Conservation (phyloP, 2,888 invertebrate genomes). For the Apeira syringaria region DNA sequence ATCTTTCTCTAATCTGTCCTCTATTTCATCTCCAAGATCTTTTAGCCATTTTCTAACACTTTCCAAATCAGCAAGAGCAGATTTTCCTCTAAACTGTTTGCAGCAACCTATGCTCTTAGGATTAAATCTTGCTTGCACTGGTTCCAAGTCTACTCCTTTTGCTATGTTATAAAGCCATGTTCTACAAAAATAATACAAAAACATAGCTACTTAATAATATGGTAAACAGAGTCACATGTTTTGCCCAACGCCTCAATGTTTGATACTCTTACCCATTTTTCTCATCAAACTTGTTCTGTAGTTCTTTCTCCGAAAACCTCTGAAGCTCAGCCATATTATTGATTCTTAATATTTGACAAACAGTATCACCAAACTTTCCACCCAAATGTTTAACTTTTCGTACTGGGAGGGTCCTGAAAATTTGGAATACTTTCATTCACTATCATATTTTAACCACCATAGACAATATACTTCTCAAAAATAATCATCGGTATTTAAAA, state of each 20-base stretch:
- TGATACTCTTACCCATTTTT: constrained; percentile 89
- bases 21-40: constrained; percentile 92
- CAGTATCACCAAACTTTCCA: constrained; percentile 95
- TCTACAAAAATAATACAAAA: constrained; percentile 63
- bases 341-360: constrained; percentile 89
- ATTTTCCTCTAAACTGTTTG: constrained; percentile 95
- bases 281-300: constrained; percentile 90
- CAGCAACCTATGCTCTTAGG: constrained; percentile 98
- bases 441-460: no score
- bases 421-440: constrained; percentile 3
- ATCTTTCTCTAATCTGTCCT: constrained; percentile 92
- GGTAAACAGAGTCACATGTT: not conserved
- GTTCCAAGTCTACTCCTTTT: constrained; percentile 93
- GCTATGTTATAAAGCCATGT: constrained; percentile 94
- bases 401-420: constrained; percentile 85
- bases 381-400: constrained; percentile 95
- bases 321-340: constrained; percentile 91
- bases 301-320: constrained; percentile 87
- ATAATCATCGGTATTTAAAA: no score
- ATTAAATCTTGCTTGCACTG: constrained; percentile 92
- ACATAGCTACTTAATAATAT: no score
- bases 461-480: not conserved
- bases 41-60: constrained; percentile 91
- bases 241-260: not conserved
- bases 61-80: constrained; percentile 86